phyloP scores from a whole-genome alignment of 2,797 vertebrate genomes.

The Scyliorhinus canicula region DNA sequence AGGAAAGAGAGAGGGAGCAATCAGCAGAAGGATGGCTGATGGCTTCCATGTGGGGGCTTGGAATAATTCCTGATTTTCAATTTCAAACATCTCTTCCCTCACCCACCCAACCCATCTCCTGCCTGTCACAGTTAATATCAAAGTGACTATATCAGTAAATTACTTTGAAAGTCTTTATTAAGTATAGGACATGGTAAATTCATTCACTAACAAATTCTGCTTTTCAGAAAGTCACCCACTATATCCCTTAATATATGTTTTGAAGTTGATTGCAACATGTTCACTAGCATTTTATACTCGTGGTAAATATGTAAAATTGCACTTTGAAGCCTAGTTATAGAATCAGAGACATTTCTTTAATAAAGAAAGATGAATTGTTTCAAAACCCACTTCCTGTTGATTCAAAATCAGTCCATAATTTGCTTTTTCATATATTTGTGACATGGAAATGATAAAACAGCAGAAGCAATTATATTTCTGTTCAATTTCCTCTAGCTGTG shows the following conservation, averaged over 20 bases:
- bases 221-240: not conserved
- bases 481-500: constrained; percentile 68
- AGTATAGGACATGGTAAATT: not conserved
- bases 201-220: no score
- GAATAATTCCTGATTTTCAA: no score
- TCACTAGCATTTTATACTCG: not conserved
- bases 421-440: not conserved
- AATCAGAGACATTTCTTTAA: not conserved
- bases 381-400: not conserved
- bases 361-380: not conserved
- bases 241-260: not conserved
- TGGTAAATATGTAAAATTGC: not conserved
- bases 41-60: not conserved
- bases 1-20: not conserved
- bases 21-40: not conserved
- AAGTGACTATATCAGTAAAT: no score
- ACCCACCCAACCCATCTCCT: no score
- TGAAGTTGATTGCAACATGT: not conserved
- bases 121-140: no score
- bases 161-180: not conserved
- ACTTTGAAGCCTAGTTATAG: not conserved
- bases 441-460: not conserved
- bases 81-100: no score
- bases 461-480: not conserved
- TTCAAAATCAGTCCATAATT: not conserved